Conservation (phyloP, 2,797 vertebrate species). For the Coranthus polyacanthus region DNA sequence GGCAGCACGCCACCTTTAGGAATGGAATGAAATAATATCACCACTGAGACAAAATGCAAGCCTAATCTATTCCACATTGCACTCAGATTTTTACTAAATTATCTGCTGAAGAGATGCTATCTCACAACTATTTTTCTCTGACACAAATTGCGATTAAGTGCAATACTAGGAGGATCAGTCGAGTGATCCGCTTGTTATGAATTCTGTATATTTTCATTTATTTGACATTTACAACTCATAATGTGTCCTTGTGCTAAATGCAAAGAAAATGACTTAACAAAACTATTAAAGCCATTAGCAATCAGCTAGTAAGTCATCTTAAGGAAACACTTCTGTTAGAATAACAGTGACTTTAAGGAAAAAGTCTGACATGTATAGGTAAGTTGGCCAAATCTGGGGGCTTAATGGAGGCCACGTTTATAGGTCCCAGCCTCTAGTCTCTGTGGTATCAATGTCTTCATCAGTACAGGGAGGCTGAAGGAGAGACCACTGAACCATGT, state of each 20-base stretch:
- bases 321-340: constrained; percentile 60
- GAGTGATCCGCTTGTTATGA: not conserved
- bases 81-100: not conserved
- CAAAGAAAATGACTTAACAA: constrained; percentile 46
- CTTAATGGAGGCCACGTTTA: constrained; percentile 76
- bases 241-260: constrained; percentile 36
- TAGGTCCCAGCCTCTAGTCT: constrained; percentile 56
- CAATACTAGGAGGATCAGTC: not conserved
- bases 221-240: constrained; percentile 20
- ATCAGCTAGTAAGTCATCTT: constrained; percentile 51
- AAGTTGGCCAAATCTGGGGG: constrained; percentile 65
- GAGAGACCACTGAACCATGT: constrained; percentile 46
- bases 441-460: constrained; percentile 63
- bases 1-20: not conserved
- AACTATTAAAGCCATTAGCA: constrained; percentile 55
- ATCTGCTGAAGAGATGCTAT: not conserved
- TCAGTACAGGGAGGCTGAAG: constrained; percentile 44
- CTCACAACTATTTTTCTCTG: not conserved
- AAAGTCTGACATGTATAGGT: constrained; percentile 72
- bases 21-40: not conserved
- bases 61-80: constrained; percentile 5
- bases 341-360: constrained; percentile 71
- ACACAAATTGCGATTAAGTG: constrained; percentile 15
- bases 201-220: constrained; percentile 7
- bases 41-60: not conserved